phyloP scores from a whole-genome alignment of 1,140 invertebrate species.

The Adoxophyes honmai region DNA sequence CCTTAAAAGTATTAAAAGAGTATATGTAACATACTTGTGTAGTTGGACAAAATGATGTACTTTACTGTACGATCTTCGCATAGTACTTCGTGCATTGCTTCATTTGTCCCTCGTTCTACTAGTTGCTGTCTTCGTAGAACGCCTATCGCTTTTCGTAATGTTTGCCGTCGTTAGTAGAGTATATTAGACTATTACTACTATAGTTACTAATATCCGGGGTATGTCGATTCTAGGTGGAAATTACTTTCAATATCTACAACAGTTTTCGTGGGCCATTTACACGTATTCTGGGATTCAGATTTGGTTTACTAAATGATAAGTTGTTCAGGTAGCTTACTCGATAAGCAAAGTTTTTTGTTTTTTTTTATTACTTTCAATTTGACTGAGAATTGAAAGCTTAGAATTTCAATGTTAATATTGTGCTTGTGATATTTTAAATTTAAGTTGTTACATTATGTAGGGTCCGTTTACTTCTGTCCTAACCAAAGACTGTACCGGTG shows the following conservation, averaged over 20 bases:
- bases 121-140: constrained; percentile 29
- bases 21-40: constrained; percentile 53
- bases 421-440: constrained; percentile 70
- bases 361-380: constrained; percentile 17
- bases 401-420: constrained; percentile 44
- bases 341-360: background rate
- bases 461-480: constrained; percentile 62
- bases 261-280: no score
- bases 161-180: constrained; percentile 20
- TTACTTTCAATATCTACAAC: no score
- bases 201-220: background rate
- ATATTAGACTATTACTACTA: no score
- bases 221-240: no score
- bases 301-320: background rate
- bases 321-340: background rate
- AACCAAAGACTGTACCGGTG: constrained; percentile 72
- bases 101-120: constrained; percentile 54
- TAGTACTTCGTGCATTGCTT: constrained; percentile 69
- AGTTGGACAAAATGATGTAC: constrained; percentile 66
- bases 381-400: constrained; percentile 49
- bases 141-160: constrained; percentile 27
- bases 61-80: constrained; percentile 70
- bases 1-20: constrained; percentile 73
- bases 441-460: constrained; percentile 47
- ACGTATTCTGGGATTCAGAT: background rate